Conservation (phyloP, 1,140 invertebrate genomes). For the Meloidogyne floridensis region DNA sequence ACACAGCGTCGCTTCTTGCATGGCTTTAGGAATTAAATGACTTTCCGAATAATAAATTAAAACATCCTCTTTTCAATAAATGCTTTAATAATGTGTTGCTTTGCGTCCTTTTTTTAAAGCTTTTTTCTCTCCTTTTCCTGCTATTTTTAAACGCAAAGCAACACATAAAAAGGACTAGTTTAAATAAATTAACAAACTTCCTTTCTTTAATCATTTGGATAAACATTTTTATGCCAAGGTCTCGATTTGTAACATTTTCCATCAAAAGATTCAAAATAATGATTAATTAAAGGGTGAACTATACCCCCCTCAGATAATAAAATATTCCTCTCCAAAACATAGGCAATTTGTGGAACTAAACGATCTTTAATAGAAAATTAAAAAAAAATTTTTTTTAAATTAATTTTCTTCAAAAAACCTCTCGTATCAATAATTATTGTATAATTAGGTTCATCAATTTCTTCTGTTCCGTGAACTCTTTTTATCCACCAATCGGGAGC, state of each 20-base stretch:
- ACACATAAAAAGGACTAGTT: no score
- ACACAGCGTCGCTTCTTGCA: no score
- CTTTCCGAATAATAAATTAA: no score
- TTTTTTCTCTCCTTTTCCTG: no score
- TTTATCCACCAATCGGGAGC: slow-evolving; percentile 65
- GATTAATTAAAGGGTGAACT: slow-evolving; percentile 51
- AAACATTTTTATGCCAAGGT: slow-evolving; percentile 42
- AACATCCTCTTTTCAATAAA: no score
- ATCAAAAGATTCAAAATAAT: slow-evolving; percentile 56
- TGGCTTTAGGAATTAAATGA: no score
- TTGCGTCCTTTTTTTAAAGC: no score
- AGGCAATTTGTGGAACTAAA: slow-evolving; percentile 65
- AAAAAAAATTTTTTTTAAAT: neutral
- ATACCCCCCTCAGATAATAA: slow-evolving; percentile 63
- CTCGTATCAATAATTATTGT: slow-evolving; percentile 67
- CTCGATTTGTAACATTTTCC: slow-evolving; percentile 42
- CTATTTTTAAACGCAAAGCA: no score
- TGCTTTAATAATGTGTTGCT: no score
- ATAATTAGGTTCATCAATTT: slow-evolving; percentile 67
- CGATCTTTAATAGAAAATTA: slow-evolving; percentile 51
- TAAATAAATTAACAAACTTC: no score
- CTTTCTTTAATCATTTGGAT: slow-evolving; percentile 34
- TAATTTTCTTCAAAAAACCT: neutral
- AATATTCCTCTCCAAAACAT: slow-evolving; percentile 68
- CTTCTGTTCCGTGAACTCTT: slow-evolving; percentile 61